A percentile compares a stretch with the other conserved stretches of the same genome.
Evolutionary conservation across 2,888 invertebrate species (phyloP).

Genomic region (Tiliacea citrago): DNA sequence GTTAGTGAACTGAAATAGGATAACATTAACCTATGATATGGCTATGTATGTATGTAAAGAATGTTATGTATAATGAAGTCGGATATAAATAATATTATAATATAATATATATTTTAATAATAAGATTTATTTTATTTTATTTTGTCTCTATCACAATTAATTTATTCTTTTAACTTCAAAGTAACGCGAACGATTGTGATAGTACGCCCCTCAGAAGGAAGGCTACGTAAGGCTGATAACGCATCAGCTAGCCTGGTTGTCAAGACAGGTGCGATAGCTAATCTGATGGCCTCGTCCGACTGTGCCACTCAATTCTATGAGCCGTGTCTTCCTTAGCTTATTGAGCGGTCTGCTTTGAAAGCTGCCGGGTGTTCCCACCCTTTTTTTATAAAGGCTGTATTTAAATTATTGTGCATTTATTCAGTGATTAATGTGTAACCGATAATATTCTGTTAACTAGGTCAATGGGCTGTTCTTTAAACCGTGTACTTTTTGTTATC

Average conservation of each 20-base stretch:
- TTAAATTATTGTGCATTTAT: conserved; percentile 6
- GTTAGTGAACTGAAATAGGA: no score
- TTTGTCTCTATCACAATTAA: background rate
- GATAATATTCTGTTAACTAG: conserved; percentile 3
- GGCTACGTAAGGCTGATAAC: conserved; percentile 41
- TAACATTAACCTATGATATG: no score
- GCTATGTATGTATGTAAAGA: no score
- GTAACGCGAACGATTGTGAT: conserved; percentile 3
- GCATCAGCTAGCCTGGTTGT: conserved; percentile 35
- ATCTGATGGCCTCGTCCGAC: conserved; percentile 53
- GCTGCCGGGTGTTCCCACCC: background rate
- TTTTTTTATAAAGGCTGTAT: conserved; percentile 1
- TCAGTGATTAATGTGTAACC: background rate
- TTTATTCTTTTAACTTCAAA: conserved; percentile 14
- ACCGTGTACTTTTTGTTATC: conserved; percentile 1
- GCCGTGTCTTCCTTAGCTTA: conserved; percentile 22
- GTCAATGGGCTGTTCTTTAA: background rate
- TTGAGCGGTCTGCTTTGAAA: conserved; percentile 29
- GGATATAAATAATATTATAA: no score
- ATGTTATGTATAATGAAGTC: no score
- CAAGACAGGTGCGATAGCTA: conserved; percentile 59
- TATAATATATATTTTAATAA: no score
- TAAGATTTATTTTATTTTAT: no score
- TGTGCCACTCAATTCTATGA: conserved; percentile 40
- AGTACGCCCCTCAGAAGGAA: background rate